A percentile compares a stretch with the other conserved stretches of the same genome.
Evolutionary conservation across 1,140 invertebrate genomes (phyloP).

Genomic region (Drosophila nebulosa): DNA sequence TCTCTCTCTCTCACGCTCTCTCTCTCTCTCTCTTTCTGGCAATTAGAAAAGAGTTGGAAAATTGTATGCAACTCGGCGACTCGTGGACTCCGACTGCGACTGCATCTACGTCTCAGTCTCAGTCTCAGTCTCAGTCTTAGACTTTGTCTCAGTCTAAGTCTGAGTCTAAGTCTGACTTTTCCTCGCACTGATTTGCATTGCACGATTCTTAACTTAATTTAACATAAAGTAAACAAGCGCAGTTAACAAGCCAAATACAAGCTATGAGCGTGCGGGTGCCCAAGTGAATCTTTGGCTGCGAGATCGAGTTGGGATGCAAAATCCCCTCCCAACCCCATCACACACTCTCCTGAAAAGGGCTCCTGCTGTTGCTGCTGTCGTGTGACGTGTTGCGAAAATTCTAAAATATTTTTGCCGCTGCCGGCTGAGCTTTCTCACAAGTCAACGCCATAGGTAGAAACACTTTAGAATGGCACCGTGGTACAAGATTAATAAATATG

Average conservation of each 20-base stretch:
- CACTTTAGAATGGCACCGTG: constrained; percentile 55
- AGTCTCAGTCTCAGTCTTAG: not conserved
- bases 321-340: constrained; percentile 32
- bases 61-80: constrained; percentile 63
- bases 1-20: constrained; percentile 6
- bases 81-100: constrained; percentile 16
- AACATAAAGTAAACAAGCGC: constrained; percentile 80
- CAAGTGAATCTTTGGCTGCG: not conserved
- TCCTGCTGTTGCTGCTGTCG: constrained; percentile 36
- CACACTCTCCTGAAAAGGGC: constrained; percentile 20
- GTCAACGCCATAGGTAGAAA: constrained; percentile 66
- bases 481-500: not conserved
- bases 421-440: constrained; percentile 61
- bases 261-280: constrained; percentile 72
- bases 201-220: constrained; percentile 81
- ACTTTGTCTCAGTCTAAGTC: constrained; percentile 15
- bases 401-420: constrained; percentile 65
- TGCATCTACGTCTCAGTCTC: constrained; percentile 18
- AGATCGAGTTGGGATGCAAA: constrained; percentile 15
- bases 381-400: constrained; percentile 74
- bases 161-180: constrained; percentile 44
- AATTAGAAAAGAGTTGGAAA: constrained; percentile 79
- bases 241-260: constrained; percentile 80
- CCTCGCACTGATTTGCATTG: constrained; percentile 79
- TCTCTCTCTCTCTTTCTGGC: constrained; percentile 46